phyloP scores from a whole-genome alignment of 2,888 invertebrate species.

The Ormyrus labotus region DNA sequence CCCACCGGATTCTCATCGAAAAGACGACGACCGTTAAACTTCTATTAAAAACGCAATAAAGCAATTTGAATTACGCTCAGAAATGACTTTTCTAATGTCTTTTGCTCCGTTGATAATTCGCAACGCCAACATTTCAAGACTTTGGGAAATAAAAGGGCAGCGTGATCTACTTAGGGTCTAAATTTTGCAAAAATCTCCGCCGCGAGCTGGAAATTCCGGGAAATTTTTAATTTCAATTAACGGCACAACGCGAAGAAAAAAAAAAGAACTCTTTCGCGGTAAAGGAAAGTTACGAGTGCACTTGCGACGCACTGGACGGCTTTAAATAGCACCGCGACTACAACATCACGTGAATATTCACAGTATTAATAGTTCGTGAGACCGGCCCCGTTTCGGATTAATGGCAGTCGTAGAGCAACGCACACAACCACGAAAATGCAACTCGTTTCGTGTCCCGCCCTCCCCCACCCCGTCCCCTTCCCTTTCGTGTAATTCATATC shows the following conservation, averaged over 20 bases:
- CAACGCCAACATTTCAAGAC: no score
- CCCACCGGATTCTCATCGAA: neutral
- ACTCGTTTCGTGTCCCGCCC: neutral
- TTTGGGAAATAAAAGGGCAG: no score
- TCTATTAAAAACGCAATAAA: conserved; percentile 9
- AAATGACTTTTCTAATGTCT: no score
- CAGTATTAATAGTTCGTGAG: conserved; percentile 50
- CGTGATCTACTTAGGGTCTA: no score
- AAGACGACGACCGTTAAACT: neutral
- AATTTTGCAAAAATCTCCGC: no score
- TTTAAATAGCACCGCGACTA: conserved; percentile 24
- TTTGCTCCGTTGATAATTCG: no score
- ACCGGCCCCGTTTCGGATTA: conserved; percentile 49
- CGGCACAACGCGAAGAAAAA: no score
- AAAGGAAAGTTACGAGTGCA: conserved; percentile 46
- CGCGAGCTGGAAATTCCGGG: neutral
- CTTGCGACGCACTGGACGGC: conserved; percentile 23
- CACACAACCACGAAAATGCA: conserved; percentile 28
- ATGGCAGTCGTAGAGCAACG: conserved; percentile 20
- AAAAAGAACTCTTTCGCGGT: conserved; percentile 1
- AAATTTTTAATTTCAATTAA: conserved; percentile 42
- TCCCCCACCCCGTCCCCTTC: neutral
- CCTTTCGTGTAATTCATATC: conserved; percentile 28
- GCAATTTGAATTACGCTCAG: neutral
- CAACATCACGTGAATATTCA: conserved; percentile 31